phyloP scores from a whole-genome alignment of 1,140 invertebrate species.

The Trinorchestia longiramus region DNA sequence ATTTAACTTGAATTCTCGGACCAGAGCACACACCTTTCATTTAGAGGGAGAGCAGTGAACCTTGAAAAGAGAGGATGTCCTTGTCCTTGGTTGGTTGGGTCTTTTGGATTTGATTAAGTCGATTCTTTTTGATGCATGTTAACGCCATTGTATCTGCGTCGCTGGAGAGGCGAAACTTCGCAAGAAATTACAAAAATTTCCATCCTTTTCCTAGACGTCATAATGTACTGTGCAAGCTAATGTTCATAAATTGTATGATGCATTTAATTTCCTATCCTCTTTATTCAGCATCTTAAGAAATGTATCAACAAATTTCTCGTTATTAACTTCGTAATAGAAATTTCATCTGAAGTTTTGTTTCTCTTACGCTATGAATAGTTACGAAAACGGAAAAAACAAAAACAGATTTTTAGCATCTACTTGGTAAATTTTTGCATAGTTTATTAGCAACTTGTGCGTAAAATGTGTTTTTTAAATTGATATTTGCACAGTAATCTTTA shows the following conservation, averaged over 20 bases:
- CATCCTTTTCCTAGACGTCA: no score
- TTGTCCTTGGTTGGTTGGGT: not conserved
- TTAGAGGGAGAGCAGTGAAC: not conserved
- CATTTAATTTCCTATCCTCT: not conserved
- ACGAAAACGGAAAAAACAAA: no score
- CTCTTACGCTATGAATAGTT: no score
- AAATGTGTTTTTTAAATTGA: no score
- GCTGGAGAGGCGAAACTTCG: not conserved
- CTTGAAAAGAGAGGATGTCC: not conserved
- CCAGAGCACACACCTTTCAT: not conserved
- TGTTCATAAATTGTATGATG: no score
- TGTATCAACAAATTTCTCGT: not conserved
- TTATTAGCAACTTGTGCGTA: no score
- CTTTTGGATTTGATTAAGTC: conserved; percentile 4
- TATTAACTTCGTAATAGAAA: not conserved
- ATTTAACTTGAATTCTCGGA: not conserved
- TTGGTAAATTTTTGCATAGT: no score
- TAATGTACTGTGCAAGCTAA: no score
- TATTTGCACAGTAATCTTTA: no score
- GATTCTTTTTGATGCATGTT: not conserved
- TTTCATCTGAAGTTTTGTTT: not conserved
- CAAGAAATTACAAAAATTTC: not conserved
- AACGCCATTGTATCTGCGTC: not conserved
- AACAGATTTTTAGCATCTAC: no score
- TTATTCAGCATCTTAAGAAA: not conserved